These are phyloP conservation scores for Hassar affinis DNA, from an alignment of 2,113 vertebrate species.

Conservation along the genomic window DNA sequence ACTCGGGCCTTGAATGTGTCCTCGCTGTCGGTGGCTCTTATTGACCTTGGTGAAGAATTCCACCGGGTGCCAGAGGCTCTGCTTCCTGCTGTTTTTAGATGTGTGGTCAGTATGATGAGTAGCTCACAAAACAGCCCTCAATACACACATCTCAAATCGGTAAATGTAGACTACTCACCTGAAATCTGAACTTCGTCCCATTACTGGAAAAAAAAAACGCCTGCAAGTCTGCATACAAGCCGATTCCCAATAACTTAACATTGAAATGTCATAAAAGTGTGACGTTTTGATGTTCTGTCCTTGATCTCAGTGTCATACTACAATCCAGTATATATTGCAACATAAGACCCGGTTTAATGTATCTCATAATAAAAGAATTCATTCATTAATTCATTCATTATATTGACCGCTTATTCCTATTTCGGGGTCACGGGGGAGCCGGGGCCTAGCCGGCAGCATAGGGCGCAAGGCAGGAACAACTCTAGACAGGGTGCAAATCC, in stretches of 20 bases:
- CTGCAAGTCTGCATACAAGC: neutral
- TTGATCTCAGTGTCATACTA: neutral
- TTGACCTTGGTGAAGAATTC: constrained; percentile 29
- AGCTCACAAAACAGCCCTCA: constrained; percentile 2
- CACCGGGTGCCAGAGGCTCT: neutral
- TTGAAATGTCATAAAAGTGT: neutral
- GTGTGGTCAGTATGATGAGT: constrained; percentile 11
- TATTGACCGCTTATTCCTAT: too few species aligned
- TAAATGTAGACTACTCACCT: neutral
- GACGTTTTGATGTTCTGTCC: neutral
- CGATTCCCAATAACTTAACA: neutral
- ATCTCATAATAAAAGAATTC: too few species aligned
- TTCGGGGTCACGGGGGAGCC: too few species aligned
- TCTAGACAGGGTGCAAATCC: too few species aligned
- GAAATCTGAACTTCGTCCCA: neutral
- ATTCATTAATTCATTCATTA: too few species aligned
- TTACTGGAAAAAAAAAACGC: neutral
- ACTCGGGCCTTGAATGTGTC: constrained; percentile 7
- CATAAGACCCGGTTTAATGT: neutral
- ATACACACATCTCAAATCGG: neutral
- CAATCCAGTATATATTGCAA: neutral
- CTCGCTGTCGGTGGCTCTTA: constrained; percentile 16
- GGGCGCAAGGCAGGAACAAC: too few species aligned
- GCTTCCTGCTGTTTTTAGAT: constrained; percentile 12
- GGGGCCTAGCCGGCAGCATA: too few species aligned